Conservation (phyloP, 2,113 vertebrate species). For the Eudyptes chrysolophus region DNA sequence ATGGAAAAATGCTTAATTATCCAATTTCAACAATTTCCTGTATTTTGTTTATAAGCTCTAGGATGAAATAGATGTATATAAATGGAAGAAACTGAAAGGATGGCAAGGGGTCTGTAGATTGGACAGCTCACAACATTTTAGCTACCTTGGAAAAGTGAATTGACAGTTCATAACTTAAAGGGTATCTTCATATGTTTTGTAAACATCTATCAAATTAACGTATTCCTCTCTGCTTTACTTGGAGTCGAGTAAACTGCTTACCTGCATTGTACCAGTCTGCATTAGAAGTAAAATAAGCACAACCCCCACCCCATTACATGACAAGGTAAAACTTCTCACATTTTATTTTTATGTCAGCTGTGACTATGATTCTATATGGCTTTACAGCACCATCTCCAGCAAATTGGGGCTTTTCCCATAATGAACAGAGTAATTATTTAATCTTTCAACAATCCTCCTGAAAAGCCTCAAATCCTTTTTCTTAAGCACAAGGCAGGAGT, state of each 20-base stretch:
- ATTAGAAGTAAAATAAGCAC: neutral
- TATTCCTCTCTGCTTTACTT: neutral
- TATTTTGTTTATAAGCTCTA: neutral
- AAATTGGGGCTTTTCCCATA: neutral
- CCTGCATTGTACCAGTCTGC: neutral
- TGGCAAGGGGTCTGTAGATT: neutral
- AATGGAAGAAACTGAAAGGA: neutral
- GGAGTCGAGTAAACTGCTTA: neutral
- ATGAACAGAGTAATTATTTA: neutral
- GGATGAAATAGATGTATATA: neutral
- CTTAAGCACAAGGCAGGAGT: neutral
- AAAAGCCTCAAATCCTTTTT: neutral
- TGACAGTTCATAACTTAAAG: neutral
- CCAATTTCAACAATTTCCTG: neutral
- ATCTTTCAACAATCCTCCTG: constrained; percentile 9
- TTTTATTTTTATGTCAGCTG: neutral
- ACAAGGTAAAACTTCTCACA: neutral
- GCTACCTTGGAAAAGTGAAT: neutral
- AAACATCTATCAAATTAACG: neutral
- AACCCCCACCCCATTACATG: neutral
- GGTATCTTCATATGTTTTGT: neutral
- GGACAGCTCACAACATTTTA: neutral
- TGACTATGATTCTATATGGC: neutral
- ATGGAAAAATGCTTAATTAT: neutral
- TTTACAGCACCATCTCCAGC: neutral